These are phyloP conservation scores for Bradynema listronoti DNA, from an alignment of 1,140 invertebrate species.

Conservation along the genomic window DNA sequence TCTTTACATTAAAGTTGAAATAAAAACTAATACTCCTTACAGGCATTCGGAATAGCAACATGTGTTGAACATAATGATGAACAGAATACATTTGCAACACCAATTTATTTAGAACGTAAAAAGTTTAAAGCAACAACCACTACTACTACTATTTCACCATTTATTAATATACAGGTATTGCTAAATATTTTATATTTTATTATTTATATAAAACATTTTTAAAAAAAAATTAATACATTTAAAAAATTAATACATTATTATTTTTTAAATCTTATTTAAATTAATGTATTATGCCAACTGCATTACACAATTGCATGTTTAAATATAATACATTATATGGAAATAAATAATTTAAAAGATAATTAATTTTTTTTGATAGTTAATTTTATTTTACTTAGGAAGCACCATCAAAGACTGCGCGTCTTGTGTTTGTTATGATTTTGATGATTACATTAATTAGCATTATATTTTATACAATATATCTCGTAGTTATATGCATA, in stretches of 20 bases:
- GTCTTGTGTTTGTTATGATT: slow-evolving; percentile 34
- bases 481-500: slow-evolving; percentile 28
- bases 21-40: too few relatives aligned
- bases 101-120: too few relatives aligned
- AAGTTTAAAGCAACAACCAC: too few relatives aligned
- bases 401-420: slow-evolving; percentile 29
- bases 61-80: too few relatives aligned
- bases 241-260: slow-evolving; percentile 6
- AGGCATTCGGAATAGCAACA: too few relatives aligned
- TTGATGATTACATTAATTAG: slow-evolving; percentile 32
- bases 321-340: not conserved
- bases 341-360: slow-evolving; percentile 1
- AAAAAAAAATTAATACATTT: not conserved
- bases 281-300: not conserved
- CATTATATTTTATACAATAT: slow-evolving; percentile 40
- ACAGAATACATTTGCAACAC: too few relatives aligned
- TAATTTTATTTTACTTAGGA: slow-evolving; percentile 12
- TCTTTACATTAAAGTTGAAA: too few relatives aligned
- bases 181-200: not conserved
- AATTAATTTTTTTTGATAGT: not conserved
- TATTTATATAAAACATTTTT: not conserved
- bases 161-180: too few relatives aligned
- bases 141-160: too few relatives aligned
- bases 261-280: not conserved
- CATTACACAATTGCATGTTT: not conserved